phyloP scores from a whole-genome alignment of 2,113 vertebrate genomes.

The Procavia capensis region DNA sequence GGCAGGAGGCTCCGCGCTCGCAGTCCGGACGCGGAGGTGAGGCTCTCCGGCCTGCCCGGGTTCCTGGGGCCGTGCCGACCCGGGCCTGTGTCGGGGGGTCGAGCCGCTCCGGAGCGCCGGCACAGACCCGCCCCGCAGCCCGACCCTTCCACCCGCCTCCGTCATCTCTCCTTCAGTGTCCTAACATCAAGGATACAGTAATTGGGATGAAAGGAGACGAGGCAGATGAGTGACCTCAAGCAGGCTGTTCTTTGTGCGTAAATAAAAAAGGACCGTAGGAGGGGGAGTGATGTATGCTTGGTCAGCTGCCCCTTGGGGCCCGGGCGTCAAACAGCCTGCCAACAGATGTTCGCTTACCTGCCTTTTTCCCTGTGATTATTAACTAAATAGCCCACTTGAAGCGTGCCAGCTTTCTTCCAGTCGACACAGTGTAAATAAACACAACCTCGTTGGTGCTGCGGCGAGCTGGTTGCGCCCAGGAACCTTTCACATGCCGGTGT shows the following conservation, averaged over 20 bases:
- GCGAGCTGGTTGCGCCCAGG: slow-evolving; percentile 47
- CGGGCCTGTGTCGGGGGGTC: background rate
- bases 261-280: no score
- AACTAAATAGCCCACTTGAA: background rate
- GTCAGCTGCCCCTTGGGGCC: background rate
- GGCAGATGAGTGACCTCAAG: background rate
- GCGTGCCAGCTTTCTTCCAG: background rate
- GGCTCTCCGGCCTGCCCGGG: background rate
- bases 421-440: slow-evolving; percentile 66
- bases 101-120: background rate
- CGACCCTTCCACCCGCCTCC: background rate
- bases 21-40: background rate
- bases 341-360: background rate
- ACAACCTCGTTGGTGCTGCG: background rate
- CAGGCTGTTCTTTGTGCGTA: slow-evolving; percentile 59
- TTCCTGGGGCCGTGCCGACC: background rate
- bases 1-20: background rate
- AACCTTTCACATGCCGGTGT: background rate
- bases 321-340: background rate
- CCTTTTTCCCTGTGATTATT: background rate
- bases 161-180: background rate
- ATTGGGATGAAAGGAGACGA: background rate
- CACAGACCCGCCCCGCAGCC: background rate
- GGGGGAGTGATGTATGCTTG: background rate
- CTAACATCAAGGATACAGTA: background rate